Conservation (phyloP, 1,140 invertebrate genomes). For the Cylas formicarius region DNA sequence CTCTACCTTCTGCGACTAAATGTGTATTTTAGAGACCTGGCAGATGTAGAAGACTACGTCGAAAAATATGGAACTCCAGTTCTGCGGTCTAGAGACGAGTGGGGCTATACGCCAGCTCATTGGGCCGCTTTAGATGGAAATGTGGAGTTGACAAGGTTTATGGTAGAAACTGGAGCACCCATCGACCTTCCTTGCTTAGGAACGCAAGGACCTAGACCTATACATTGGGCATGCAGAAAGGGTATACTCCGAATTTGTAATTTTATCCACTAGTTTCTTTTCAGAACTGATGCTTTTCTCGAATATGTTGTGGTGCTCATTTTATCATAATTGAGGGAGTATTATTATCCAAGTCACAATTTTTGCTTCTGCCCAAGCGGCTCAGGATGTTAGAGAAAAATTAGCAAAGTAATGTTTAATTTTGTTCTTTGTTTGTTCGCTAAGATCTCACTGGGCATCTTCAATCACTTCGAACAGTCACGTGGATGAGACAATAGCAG, state of each 20-base stretch:
- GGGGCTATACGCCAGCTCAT: slow-evolving; percentile 86
- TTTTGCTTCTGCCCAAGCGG: no score
- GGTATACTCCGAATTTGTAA: slow-evolving; percentile 18
- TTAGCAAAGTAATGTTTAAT: no score
- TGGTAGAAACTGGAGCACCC: slow-evolving; percentile 73
- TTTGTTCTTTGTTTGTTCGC: no score
- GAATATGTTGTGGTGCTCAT: neutral
- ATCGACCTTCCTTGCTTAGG: slow-evolving; percentile 80
- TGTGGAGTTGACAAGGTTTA: slow-evolving; percentile 73
- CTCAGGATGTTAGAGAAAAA: no score
- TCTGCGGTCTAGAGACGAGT: slow-evolving; percentile 71
- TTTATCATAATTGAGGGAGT: neutral
- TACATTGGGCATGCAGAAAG: slow-evolving; percentile 83
- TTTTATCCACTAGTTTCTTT: neutral
- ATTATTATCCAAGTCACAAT: slow-evolving; percentile 4
- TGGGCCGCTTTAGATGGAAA: slow-evolving; percentile 86
- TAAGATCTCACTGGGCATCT: no score
- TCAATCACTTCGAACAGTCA: no score
- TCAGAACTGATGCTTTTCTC: neutral
- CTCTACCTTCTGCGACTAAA: no score
- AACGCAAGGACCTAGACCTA: slow-evolving; percentile 79
- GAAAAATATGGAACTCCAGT: slow-evolving; percentile 67
- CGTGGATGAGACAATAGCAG: no score
- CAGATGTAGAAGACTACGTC: slow-evolving; percentile 67
- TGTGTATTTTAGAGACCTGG: slow-evolving; percentile 52